Conservation (phyloP, 1,140 invertebrate species). For the Lordiphosa collinella region DNA sequence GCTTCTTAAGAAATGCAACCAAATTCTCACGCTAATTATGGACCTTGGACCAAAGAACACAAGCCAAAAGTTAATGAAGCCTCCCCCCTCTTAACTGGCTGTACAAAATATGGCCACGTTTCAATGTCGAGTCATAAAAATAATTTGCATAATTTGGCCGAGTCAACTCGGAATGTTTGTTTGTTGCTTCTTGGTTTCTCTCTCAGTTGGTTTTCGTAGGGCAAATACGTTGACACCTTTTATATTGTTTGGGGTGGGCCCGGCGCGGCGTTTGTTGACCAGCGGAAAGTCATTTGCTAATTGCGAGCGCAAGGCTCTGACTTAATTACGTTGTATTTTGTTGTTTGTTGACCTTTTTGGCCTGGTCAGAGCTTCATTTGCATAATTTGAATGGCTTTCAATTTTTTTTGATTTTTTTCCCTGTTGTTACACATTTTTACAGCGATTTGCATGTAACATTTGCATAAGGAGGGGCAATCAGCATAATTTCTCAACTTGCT, state of each 20-base stretch:
- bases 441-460: constrained; percentile 44
- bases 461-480: constrained; percentile 54
- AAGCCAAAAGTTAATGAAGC: constrained; percentile 30
- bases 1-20: constrained; percentile 21
- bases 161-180: constrained; percentile 46
- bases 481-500: constrained; percentile 21
- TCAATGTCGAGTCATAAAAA: constrained; percentile 60
- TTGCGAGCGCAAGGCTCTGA: constrained; percentile 60
- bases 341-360: constrained; percentile 50
- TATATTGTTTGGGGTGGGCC: constrained; percentile 17
- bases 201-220: constrained; percentile 1
- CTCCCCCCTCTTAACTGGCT: constrained; percentile 31
- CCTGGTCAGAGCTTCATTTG: constrained; percentile 48
- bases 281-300: constrained; percentile 49
- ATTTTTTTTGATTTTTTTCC: constrained; percentile 30
- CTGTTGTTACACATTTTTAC: constrained; percentile 27
- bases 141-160: constrained; percentile 58
- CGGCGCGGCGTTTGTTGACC: constrained; percentile 2
- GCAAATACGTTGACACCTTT: constrained; percentile 70
- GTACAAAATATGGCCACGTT: constrained; percentile 58
- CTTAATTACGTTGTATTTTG: constrained; percentile 59
- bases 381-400: constrained; percentile 63
- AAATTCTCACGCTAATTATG: constrained; percentile 42
- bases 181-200: constrained; percentile 12
- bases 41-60: constrained; percentile 26